Evolutionary conservation across 35 echinoderm and acorn worm species (phyloP), one percentile per base, ranked within the genome.

Genomic region (Lytechinus variegatus): DNA sequence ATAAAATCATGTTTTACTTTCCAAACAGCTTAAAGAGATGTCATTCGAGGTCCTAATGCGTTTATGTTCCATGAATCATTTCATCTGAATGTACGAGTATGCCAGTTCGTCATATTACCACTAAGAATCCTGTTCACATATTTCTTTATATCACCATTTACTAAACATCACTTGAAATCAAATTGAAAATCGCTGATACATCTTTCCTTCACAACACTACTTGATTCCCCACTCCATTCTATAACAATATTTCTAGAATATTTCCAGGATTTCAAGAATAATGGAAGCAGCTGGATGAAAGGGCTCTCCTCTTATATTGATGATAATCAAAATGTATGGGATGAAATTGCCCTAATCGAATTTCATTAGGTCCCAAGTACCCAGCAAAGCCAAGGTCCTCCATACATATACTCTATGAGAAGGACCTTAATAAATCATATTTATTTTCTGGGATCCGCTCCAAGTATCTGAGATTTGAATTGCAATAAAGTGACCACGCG

Each of bases 281-380:
- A 79, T 16, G 4, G 19, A 79, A 79, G 14, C 66, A 79, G 66
- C 66, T 79, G 66, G 19, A 79, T 24, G 6, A 16, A n/a, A 79
- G 66, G n/a, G 66, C 66, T 27, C 66, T 79, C 19, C 66, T 24
- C n/a, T 24, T 79, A 24, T 79, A 79, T 79, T 79, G 66, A 79
- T 24, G 66, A 79, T 79, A 79, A 79, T 79, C 66, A 79, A 24
- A 79, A 79, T 79, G 19, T 19, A 79, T 79, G 66, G 66, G 66
- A 79, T n/a, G 66, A 79, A 79, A 79, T 79, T 79, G 66, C 12
- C 66, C 66, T n/a, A 79, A 79, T 79, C 66, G 14, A 79, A 24
- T 79, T 79, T 79, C 66, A 79, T 79, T 79, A 79, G 66, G 66
- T 79, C 66, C 66, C 66, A 24, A 79, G 66, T 79, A 79, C 66